Evolutionary conservation across 2,113 vertebrate species (phyloP).

Genomic region (Stegostoma tigrinum): DNA sequence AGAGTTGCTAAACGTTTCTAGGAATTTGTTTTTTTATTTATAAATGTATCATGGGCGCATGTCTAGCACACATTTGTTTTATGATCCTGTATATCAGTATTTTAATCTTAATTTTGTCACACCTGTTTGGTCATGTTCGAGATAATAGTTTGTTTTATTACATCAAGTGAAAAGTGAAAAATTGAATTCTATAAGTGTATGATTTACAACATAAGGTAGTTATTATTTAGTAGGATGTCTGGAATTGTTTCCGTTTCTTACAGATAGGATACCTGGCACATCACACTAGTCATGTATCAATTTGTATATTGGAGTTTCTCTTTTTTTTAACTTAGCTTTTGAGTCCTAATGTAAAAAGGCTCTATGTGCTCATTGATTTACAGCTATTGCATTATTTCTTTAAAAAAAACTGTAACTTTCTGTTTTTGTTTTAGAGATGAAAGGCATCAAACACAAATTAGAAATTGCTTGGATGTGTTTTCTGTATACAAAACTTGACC

Average conservation of each 20-base stretch:
- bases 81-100: not conserved
- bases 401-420: not conserved
- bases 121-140: not conserved
- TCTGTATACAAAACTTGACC: conserved; percentile 65
- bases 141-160: not conserved
- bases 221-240: not conserved
- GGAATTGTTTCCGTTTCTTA: not conserved
- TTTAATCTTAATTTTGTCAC: conserved; percentile 8
- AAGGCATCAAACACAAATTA: conserved; percentile 47
- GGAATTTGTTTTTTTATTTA: too few species aligned
- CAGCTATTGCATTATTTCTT: not conserved
- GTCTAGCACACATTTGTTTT: not conserved
- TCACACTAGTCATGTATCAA: not conserved
- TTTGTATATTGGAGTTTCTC: not conserved
- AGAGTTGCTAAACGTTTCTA: too few species aligned
- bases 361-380: not conserved
- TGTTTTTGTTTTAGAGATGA: not conserved
- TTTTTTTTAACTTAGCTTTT: not conserved
- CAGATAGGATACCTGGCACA: not conserved
- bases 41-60: not conserved
- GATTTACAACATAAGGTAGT: not conserved
- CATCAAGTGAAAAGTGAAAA: not conserved
- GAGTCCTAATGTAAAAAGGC: not conserved
- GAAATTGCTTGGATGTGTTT: conserved; percentile 55
- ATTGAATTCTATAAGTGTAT: not conserved